Conservation (phyloP, 2,113 vertebrate genomes). For the Calyptomena viridis region DNA sequence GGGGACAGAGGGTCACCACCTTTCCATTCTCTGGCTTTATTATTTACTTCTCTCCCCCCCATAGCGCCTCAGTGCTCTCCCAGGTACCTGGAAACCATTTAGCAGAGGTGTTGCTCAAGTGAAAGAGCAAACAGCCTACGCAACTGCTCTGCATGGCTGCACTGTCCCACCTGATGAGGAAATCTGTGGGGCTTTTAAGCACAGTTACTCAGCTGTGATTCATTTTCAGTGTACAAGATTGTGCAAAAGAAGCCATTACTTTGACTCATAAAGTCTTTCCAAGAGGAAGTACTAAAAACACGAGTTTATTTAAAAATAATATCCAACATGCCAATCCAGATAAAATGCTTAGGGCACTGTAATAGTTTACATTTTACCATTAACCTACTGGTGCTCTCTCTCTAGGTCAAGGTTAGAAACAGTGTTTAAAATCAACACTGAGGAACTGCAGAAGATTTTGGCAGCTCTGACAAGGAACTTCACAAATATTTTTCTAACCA, state of each 20-base stretch:
- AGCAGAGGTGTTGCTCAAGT: background rate
- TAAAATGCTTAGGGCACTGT: background rate
- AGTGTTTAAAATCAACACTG: conserved; percentile 23
- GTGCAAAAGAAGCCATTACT: background rate
- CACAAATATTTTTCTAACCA: conserved; percentile 53
- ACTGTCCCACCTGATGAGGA: background rate
- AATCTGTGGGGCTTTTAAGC: background rate
- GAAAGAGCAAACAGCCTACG: background rate
- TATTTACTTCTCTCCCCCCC: background rate
- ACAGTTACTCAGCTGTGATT: background rate
- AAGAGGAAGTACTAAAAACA: background rate
- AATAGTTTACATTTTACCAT: background rate
- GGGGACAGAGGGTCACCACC: background rate
- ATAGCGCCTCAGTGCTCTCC: background rate
- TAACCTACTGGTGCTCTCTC: background rate
- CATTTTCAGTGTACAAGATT: background rate
- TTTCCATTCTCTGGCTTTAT: background rate
- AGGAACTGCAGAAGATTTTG: conserved; percentile 57
- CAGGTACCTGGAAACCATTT: background rate
- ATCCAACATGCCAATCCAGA: background rate
- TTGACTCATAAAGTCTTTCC: background rate
- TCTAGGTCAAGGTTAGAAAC: conserved; percentile 63
- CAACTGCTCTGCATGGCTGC: background rate
- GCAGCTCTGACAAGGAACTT: conserved; percentile 22
- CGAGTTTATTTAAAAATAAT: background rate